These are phyloP conservation scores for Oscheius sp. DNA, from an alignment of 2,888 invertebrate species.

Conservation along the genomic window DNA sequence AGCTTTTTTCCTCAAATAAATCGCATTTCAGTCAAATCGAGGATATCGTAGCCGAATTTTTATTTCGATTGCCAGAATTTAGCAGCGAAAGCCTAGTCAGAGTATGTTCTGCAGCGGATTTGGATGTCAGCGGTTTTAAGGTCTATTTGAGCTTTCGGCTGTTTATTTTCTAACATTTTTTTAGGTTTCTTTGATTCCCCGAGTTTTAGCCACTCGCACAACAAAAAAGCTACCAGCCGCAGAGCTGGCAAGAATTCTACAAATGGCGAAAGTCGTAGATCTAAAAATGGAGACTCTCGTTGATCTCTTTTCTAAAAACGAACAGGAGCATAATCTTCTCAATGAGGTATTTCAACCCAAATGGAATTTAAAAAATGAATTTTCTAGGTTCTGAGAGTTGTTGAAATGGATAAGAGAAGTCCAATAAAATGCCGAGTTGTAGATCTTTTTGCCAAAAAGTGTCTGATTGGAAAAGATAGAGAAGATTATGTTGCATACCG, in stretches of 20 bases:
- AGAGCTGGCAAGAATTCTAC: constrained; percentile 38
- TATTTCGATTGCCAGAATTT: constrained; percentile 40
- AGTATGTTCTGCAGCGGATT: constrained; percentile 39
- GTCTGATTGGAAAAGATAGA: constrained; percentile 16
- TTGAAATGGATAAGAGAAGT: constrained; percentile 21
- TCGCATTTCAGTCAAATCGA: constrained; percentile 38
- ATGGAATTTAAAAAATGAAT: not conserved
- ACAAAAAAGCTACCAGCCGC: constrained; percentile 34
- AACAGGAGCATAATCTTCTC: constrained; percentile 40
- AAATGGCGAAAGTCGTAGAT: constrained; percentile 38
- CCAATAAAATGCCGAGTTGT: constrained; percentile 17
- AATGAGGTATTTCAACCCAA: constrained; percentile 33
- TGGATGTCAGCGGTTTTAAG: constrained; percentile 36
- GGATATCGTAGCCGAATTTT: constrained; percentile 45
- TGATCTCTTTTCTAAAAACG: constrained; percentile 21
- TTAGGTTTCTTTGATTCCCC: constrained; percentile 39
- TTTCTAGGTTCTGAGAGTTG: constrained; percentile 19
- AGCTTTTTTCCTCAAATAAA: not conserved
- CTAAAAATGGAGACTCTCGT: constrained; percentile 29
- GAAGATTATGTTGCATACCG: constrained; percentile 16
- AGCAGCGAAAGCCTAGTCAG: constrained; percentile 31
- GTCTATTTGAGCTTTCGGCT: too few species aligned
- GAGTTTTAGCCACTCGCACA: constrained; percentile 32
- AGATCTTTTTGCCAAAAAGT: constrained; percentile 28
- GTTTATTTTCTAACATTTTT: too few species aligned